phyloP scores from a whole-genome alignment of 2,797 vertebrate species.

The Amblyopsis hoosieri region DNA sequence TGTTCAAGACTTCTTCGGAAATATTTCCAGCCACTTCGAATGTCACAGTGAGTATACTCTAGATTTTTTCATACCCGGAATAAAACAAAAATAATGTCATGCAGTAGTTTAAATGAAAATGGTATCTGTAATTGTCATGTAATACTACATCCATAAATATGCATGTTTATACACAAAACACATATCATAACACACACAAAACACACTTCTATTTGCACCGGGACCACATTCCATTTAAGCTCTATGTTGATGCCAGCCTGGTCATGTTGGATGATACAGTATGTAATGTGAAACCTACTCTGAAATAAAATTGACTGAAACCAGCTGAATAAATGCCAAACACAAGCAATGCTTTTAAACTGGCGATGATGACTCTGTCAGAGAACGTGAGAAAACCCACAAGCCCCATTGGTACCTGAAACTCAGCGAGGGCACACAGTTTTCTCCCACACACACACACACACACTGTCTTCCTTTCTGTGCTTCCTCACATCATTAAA shows the following conservation, averaged over 20 bases:
- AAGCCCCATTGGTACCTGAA: conserved; percentile 44
- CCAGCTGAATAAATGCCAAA: neutral
- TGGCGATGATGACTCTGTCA: conserved; percentile 55
- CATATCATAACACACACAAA: no score
- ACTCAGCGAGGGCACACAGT: conserved; percentile 21
- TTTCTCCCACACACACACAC: conserved; percentile 17
- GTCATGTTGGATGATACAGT: no score
- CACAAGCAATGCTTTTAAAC: conserved; percentile 39
- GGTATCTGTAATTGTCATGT: no score
- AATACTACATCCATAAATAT: no score
- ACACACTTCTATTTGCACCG: no score
- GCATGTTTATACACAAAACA: no score
- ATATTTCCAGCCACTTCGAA: conserved; percentile 89
- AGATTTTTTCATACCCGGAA: neutral
- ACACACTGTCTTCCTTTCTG: conserved; percentile 36
- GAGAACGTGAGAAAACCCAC: conserved; percentile 55
- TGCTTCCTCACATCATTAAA: conserved; percentile 72
- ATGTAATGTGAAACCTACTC: no score
- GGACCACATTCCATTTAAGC: no score
- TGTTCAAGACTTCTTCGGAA: conserved; percentile 86
- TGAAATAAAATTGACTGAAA: neutral
- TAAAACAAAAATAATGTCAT: no score
- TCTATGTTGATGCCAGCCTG: no score
- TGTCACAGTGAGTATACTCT: conserved; percentile 92
- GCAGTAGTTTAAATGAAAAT: no score